Evolutionary conservation across 2,888 invertebrate genomes (phyloP).

Genomic region (Cotesia congregata): DNA sequence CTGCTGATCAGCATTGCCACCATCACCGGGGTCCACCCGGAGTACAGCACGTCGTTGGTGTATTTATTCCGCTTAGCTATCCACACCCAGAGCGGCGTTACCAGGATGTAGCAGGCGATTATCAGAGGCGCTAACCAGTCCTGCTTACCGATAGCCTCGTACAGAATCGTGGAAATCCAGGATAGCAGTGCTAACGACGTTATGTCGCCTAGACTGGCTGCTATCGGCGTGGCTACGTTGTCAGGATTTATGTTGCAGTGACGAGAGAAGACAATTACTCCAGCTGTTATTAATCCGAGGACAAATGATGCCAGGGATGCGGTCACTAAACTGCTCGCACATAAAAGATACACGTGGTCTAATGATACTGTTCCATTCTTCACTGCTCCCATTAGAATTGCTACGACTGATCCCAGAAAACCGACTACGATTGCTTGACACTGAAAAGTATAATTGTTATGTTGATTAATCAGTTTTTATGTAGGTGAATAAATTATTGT

Average conservation of each 20-base stretch:
- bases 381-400: slow-evolving; percentile 78
- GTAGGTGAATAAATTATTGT: background rate
- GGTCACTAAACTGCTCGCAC: slow-evolving; percentile 82
- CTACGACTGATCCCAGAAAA: slow-evolving; percentile 79
- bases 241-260: slow-evolving; percentile 83
- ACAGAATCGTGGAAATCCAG: slow-evolving; percentile 74
- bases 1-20: slow-evolving; percentile 87
- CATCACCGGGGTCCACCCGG: slow-evolving; percentile 85
- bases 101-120: slow-evolving; percentile 75
- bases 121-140: slow-evolving; percentile 78
- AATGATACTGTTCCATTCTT: slow-evolving; percentile 76
- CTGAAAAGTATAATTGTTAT: slow-evolving; percentile 63
- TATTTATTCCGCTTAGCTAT: slow-evolving; percentile 80
- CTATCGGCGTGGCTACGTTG: slow-evolving; percentile 85
- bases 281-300: slow-evolving; percentile 79
- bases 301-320: slow-evolving; percentile 83
- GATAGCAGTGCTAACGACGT: slow-evolving; percentile 78
- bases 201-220: slow-evolving; percentile 85
- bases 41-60: slow-evolving; percentile 79
- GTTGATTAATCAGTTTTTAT: background rate
- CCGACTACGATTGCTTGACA: slow-evolving; percentile 82
- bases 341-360: slow-evolving; percentile 79
- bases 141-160: slow-evolving; percentile 74
- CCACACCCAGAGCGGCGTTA: slow-evolving; percentile 82
- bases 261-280: slow-evolving; percentile 79